Evolutionary conservation across 1,140 invertebrate species (phyloP).

Genomic region (Babylonia areolata): DNA sequence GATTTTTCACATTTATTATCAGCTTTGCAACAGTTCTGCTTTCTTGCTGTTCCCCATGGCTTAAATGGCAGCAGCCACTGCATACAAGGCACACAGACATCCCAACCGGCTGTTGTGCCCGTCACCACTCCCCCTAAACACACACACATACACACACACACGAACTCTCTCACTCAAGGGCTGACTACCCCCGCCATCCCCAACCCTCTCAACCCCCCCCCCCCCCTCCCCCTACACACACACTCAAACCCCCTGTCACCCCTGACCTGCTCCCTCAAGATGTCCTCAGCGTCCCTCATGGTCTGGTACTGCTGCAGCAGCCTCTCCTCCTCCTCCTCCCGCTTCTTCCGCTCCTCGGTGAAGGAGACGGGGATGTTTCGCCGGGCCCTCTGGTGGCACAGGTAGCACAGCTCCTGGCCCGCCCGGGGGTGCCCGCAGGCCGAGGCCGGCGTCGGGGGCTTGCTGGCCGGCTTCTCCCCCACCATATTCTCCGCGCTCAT

Average conservation of each 20-base stretch:
- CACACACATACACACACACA: no score
- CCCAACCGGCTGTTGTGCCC: no score
- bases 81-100: no score
- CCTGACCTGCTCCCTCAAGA: constrained; percentile 71
- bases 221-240: neutral
- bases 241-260: neutral
- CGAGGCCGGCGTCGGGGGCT: neutral
- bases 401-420: constrained; percentile 76
- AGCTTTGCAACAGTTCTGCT: no score
- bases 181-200: no score
- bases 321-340: constrained; percentile 69
- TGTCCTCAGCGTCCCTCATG: constrained; percentile 73
- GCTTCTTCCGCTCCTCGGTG: constrained; percentile 65
- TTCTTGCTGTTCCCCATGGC: no score
- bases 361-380: constrained; percentile 74
- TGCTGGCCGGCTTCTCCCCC: neutral
- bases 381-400: constrained; percentile 74
- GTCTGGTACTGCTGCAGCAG: constrained; percentile 73
- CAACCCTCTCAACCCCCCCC: no score
- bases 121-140: no score
- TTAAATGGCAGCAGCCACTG: no score
- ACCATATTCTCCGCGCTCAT: constrained; percentile 50
- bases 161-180: no score
- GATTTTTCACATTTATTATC: no score
- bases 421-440: constrained; percentile 71